Evolutionary conservation across 1,140 invertebrate species (phyloP).

Genomic region (Anoplolepis gracilipes): DNA sequence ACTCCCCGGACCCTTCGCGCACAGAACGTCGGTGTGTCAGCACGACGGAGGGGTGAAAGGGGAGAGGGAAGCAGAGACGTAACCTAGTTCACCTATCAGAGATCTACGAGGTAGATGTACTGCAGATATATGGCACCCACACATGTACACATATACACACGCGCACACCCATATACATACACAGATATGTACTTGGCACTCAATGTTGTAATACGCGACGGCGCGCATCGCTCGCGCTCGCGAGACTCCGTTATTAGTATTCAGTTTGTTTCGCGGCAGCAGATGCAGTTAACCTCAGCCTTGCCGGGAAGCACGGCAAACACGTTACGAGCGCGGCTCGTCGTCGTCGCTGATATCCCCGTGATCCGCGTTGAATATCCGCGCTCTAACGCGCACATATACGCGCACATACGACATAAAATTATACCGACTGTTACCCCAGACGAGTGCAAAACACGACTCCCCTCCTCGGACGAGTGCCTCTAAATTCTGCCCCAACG

Average conservation of each 20-base stretch:
- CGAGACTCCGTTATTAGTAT: slow-evolving; percentile 77
- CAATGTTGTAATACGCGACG: slow-evolving; percentile 67
- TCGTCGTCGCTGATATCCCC: slow-evolving; percentile 67
- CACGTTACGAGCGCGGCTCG: slow-evolving; percentile 58
- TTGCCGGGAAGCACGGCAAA: slow-evolving; percentile 66
- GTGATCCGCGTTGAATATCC: slow-evolving; percentile 22
- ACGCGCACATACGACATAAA: slow-evolving; percentile 45
- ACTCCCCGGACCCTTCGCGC: background rate
- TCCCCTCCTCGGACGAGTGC: background rate
- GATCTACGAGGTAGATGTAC: slow-evolving; percentile 48
- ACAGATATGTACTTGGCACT: slow-evolving; percentile 64
- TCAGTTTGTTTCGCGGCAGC: slow-evolving; percentile 78
- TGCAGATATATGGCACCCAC: background rate
- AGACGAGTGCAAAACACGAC: slow-evolving; percentile 1
- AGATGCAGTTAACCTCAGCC: slow-evolving; percentile 78
- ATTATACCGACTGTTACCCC: slow-evolving; percentile 66
- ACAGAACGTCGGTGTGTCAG: background rate
- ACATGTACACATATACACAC: too few relatives aligned
- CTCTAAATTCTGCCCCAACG: background rate
- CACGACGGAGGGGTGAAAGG: background rate
- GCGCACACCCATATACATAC: background rate
- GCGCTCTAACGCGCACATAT: background rate
- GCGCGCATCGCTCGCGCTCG: slow-evolving; percentile 25
- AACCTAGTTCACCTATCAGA: slow-evolving; percentile 50
- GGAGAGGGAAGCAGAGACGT: background rate